Base-by-base conservation (phyloP, 1,140 invertebrate species). In the Brachionus calyciflorus region DNA sequence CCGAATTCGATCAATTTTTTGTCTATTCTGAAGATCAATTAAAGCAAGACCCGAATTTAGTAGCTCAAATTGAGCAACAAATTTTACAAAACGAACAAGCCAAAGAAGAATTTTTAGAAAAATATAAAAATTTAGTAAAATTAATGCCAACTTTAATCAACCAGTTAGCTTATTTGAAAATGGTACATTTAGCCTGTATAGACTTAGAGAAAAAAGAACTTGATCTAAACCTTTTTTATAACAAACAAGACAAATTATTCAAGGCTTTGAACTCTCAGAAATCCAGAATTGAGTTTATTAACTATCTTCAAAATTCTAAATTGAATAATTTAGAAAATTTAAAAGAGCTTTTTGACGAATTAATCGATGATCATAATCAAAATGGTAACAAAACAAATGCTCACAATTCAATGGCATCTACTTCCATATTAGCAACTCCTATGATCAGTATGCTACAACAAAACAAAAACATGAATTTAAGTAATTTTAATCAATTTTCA, bases 1-100 rank as follows among this genome's bases (percentile, higher is more conserved):
- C 21, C 10, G 40, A 73, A 19, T 70, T 70, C 19, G 46, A 73
- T 33, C 69, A 73, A 41, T 73, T 73, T 55, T 73, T 73, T 44
- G 60, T 44, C 33, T 44, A 44, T 24, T 44, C 40, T 41, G 37
- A 65, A 26, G 60, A 65, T 24, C 37, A 65, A 10, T 51, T 55
- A 28, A 73, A 30, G 33, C 46, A 73, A 49, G 33, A 73, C 51
- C 24, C 28, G 3, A 19, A 33, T 24, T 24, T 49, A 14, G 19
- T 30, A 14, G 3, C 17, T 21, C 19, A 46, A 4, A 28, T 73
- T 30, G 69, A 49, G n/a, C 21, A 4, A 2, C 24, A 73, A 53
- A 30, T 49, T 9, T 0, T 19, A 12, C n/a, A 73, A 24, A 24
- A 73, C 46, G 69, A 73, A 7, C 7, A 21, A 41, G 6, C 19